Evolutionary conservation across 2,888 invertebrate species (phyloP).

Genomic region (Dichetophora obliterata): DNA sequence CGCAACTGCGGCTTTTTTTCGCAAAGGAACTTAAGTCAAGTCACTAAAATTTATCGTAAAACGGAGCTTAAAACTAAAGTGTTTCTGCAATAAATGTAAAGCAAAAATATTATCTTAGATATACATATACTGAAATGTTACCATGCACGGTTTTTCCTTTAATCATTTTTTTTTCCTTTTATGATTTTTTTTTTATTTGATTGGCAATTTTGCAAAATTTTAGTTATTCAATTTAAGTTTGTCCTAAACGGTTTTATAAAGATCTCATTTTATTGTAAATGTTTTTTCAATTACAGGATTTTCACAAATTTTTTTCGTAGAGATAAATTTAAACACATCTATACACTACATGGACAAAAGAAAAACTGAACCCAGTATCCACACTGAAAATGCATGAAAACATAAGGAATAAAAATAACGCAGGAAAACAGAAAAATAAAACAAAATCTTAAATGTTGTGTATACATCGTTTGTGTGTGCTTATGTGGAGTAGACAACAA

Average conservation of each 20-base stretch:
- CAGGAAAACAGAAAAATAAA: conserved; percentile 29
- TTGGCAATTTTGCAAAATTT: not conserved
- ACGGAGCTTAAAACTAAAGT: too few relatives aligned
- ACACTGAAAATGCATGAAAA: conserved; percentile 33
- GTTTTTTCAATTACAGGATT: not conserved
- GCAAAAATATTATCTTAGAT: too few relatives aligned
- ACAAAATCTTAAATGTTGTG: conserved; percentile 29
- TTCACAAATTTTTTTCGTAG: conserved; percentile 8
- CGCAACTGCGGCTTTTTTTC: conserved; percentile 22
- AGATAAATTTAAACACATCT: conserved; percentile 38
- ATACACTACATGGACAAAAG: conserved; percentile 46
- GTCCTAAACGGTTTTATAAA: too few relatives aligned
- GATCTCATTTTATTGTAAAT: not conserved
- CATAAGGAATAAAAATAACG: conserved; percentile 30
- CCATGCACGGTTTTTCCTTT: not conserved
- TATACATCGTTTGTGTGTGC: conserved; percentile 14
- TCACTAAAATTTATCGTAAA: not conserved
- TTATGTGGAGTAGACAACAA: not conserved
- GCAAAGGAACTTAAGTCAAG: not conserved
- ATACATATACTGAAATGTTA: too few relatives aligned
- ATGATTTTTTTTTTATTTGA: not conserved
- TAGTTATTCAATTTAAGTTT: not conserved
- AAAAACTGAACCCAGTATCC: conserved; percentile 49
- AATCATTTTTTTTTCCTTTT: not conserved
- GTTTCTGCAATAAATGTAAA: too few relatives aligned